These are phyloP conservation scores for Ailuropoda melanoleuca DNA, from an alignment of 2,113 vertebrate genomes.

Conservation along the genomic window DNA sequence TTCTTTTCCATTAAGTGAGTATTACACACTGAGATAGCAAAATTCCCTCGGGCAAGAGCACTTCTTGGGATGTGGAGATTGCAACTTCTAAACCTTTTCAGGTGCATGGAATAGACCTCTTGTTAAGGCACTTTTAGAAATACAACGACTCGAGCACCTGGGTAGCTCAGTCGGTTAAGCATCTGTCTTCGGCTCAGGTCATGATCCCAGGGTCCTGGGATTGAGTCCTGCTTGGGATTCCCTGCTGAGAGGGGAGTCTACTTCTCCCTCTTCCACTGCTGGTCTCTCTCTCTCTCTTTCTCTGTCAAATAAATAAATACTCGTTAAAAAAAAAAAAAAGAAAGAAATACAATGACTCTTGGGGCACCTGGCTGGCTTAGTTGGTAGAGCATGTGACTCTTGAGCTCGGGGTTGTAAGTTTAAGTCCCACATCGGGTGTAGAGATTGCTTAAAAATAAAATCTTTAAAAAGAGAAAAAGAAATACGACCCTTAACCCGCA, in stretches of 20 bases:
- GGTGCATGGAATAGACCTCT: background rate
- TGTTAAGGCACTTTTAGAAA: background rate
- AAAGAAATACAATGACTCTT: background rate
- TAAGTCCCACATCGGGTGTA: background rate
- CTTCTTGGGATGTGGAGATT: background rate
- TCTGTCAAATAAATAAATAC: background rate
- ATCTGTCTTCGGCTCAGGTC: background rate
- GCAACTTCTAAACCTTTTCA: background rate
- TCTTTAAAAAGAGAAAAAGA: background rate
- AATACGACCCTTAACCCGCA: background rate
- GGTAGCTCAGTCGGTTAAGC: background rate
- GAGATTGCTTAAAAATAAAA: background rate
- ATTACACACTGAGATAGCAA: background rate
- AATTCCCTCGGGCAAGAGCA: background rate
- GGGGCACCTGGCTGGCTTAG: background rate
- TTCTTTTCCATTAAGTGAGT: background rate
- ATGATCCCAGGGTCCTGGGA: background rate
- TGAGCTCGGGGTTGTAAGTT: background rate
- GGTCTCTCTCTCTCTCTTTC: background rate
- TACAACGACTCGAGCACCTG: background rate
- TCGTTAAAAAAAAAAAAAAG: background rate
- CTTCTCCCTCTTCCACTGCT: background rate
- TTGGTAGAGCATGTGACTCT: background rate
- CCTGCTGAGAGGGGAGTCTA: background rate
- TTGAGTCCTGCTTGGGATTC: background rate